Percentiles rank a stretch among this genome's conserved stretches.
These are phyloP conservation scores for Sturmia bella DNA, from an alignment of 2,888 invertebrate genomes.

Conservation along the genomic window DNA sequence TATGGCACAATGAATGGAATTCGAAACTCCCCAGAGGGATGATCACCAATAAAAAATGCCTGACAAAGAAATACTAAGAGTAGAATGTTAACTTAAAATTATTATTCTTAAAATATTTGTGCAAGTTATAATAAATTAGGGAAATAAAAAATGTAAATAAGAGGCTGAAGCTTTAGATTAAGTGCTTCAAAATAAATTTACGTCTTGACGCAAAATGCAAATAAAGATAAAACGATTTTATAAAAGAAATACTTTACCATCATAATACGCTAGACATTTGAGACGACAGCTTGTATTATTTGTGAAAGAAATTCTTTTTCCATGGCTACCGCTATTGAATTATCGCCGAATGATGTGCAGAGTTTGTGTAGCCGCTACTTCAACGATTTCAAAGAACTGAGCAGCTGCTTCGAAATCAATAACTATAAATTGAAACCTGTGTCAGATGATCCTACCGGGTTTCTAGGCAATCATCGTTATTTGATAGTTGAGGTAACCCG, in stretches of 20 bases:
- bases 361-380: slow-evolving; percentile 68
- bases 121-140: not conserved
- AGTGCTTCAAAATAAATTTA: slow-evolving; percentile 3
- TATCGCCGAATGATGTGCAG: slow-evolving; percentile 62
- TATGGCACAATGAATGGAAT: no score
- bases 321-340: slow-evolving; percentile 61
- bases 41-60: no score
- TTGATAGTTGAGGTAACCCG: slow-evolving; percentile 74
- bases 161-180: slow-evolving; percentile 23
- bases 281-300: slow-evolving; percentile 2
- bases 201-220: not conserved
- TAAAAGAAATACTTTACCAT: not conserved
- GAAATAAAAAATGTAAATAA: slow-evolving; percentile 4
- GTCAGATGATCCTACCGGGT: slow-evolving; percentile 77
- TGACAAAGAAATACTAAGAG: not conserved
- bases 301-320: not conserved
- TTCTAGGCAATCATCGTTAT: slow-evolving; percentile 78
- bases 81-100: not conserved
- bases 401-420: slow-evolving; percentile 73
- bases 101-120: no score
- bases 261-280: slow-evolving; percentile 9
- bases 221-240: slow-evolving; percentile 35
- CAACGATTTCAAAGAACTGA: slow-evolving; percentile 29
- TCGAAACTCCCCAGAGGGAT: no score
- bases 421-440: slow-evolving; percentile 74